phyloP scores from a whole-genome alignment of 2,888 invertebrate species.

The Arrhopalites spinosus region DNA sequence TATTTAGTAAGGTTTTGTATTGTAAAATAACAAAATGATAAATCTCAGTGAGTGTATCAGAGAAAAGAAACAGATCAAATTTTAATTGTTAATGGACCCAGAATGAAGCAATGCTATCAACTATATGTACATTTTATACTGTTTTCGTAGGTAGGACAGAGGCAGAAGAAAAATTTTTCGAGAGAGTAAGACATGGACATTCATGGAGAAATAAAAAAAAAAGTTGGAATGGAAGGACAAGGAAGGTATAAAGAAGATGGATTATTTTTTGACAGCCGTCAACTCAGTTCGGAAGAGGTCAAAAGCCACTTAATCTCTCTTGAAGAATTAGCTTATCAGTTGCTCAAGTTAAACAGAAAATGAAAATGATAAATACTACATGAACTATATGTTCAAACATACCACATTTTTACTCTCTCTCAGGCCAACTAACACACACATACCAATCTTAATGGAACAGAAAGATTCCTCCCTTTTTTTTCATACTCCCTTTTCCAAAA shows the following conservation, averaged over 20 bases:
- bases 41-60: too few relatives aligned
- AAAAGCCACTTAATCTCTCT: slow-evolving; percentile 27
- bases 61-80: too few relatives aligned
- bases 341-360: not conserved
- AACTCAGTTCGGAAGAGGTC: slow-evolving; percentile 7
- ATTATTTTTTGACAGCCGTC: slow-evolving; percentile 11
- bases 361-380: not conserved
- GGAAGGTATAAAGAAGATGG: not conserved
- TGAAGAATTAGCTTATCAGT: slow-evolving; percentile 28
- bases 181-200: not conserved
- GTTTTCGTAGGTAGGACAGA: not conserved
- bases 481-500: not conserved
- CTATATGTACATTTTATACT: not conserved
- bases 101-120: too few relatives aligned
- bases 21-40: too few relatives aligned
- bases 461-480: not conserved
- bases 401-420: not conserved
- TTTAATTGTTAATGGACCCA: too few relatives aligned
- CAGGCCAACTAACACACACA: too few relatives aligned
- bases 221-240: not conserved
- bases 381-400: not conserved
- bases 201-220: not conserved
- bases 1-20: too few relatives aligned
- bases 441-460: not conserved
- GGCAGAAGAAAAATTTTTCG: not conserved